A percentile compares a stretch with the other conserved stretches of the same genome.
Conservation (phyloP, 2,113 vertebrate genomes). For the Phalacrocorax aristotelis region DNA sequence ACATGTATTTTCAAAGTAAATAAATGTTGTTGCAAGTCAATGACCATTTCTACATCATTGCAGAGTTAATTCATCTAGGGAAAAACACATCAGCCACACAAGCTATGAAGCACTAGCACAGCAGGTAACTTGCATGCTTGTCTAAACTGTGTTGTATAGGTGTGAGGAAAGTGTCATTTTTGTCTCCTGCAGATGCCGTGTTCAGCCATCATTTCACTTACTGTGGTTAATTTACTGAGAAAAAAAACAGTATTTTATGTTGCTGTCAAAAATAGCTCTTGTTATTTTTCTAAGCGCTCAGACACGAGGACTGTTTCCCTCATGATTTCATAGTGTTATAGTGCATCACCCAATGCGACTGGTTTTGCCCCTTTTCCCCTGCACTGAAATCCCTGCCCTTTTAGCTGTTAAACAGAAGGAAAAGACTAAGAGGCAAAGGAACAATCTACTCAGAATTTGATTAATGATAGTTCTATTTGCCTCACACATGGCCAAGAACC, state of each 20-base stretch:
- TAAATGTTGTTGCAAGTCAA: neutral
- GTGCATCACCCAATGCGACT: neutral
- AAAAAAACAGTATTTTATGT: neutral
- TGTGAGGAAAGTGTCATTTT: neutral
- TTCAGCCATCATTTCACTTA: neutral
- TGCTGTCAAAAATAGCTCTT: neutral
- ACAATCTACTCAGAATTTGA: neutral
- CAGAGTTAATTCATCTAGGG: neutral
- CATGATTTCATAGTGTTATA: neutral
- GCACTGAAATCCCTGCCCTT: neutral
- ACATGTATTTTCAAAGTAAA: neutral
- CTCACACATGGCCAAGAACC: neutral
- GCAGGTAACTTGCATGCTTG: neutral
- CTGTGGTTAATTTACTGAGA: slow-evolving; percentile 21
- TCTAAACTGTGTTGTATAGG: neutral
- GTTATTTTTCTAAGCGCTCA: neutral
- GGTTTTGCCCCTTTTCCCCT: neutral
- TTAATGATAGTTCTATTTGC: neutral
- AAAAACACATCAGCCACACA: neutral
- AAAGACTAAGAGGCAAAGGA: neutral
- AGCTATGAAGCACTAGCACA: neutral
- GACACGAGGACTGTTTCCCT: neutral
- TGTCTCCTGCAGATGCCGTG: neutral
- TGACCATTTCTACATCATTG: neutral
- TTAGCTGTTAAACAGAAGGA: neutral